Evolutionary conservation across 2,888 invertebrate genomes (phyloP).

Genomic region (Eumacrocentrus americanus): DNA sequence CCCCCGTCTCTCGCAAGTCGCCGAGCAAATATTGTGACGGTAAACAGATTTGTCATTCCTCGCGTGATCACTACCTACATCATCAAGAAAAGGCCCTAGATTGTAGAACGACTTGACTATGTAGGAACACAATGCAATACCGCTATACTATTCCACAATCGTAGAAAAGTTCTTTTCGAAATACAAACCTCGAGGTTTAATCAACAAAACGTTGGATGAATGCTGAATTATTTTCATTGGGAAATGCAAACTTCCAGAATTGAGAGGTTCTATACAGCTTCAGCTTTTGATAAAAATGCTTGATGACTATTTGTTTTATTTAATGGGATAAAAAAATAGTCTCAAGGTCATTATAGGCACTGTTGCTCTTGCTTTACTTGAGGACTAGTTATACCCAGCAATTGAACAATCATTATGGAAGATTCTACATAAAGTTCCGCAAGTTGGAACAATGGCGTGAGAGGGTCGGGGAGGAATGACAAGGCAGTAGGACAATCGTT

Average conservation of each 20-base stretch:
- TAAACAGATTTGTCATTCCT: slow-evolving; percentile 48
- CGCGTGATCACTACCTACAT: slow-evolving; percentile 29
- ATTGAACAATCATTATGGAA: background rate
- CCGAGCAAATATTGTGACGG: slow-evolving; percentile 42
- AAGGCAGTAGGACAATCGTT: slow-evolving; percentile 15
- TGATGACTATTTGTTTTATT: too few relatives aligned
- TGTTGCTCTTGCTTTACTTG: too few relatives aligned
- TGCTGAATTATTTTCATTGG: too few relatives aligned
- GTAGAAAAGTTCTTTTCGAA: background rate
- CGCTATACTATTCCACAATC: too few relatives aligned
- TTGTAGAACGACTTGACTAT: background rate
- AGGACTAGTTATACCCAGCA: background rate
- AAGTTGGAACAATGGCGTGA: slow-evolving; percentile 2
- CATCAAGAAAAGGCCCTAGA: too few relatives aligned
- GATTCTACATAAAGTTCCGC: background rate
- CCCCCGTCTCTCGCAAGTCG: slow-evolving; percentile 17
- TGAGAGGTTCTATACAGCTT: too few relatives aligned
- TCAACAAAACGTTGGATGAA: too few relatives aligned
- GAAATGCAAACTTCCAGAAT: too few relatives aligned
- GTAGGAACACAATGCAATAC: background rate
- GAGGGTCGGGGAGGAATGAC: background rate
- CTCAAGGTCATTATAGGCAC: too few relatives aligned
- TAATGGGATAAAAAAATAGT: too few relatives aligned
- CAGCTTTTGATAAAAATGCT: too few relatives aligned
- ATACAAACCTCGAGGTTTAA: too few relatives aligned